A percentile compares a stretch with the other conserved stretches of the same genome.
These are phyloP conservation scores for Encarsia formosa DNA, from an alignment of 2,888 invertebrate genomes.

Conservation along the genomic window DNA sequence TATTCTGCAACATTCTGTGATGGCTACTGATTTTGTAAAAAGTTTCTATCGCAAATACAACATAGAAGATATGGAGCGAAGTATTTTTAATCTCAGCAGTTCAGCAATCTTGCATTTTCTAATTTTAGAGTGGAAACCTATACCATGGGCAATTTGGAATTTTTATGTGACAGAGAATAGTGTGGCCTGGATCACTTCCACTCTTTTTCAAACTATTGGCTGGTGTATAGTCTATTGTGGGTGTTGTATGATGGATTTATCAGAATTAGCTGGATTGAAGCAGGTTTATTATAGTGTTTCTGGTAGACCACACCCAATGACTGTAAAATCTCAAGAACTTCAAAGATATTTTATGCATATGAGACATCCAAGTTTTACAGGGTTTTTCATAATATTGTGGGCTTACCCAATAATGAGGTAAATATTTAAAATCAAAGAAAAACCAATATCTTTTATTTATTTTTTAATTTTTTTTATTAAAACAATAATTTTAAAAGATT, in stretches of 20 bases:
- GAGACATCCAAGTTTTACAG: conserved; percentile 62
- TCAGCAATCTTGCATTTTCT: conserved; percentile 52
- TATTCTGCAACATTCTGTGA: conserved; percentile 58
- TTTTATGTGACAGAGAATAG: conserved; percentile 52
- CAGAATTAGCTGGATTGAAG: conserved; percentile 60
- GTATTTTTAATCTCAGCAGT: conserved; percentile 40
- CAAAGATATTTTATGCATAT: conserved; percentile 57
- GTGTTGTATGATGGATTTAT: conserved; percentile 60
- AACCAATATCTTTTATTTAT: conserved; percentile 10
- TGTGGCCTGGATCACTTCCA: conserved; percentile 53
- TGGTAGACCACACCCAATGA: conserved; percentile 53
- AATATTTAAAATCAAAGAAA: conserved; percentile 22
- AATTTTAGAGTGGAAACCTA: conserved; percentile 54
- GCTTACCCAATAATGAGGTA: conserved; percentile 60
- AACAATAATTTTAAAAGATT: background rate
- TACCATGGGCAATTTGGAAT: conserved; percentile 56
- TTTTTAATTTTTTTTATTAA: conserved; percentile 3
- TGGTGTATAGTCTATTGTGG: conserved; percentile 62
- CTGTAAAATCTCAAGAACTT: conserved; percentile 56
- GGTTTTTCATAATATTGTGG: conserved; percentile 59
- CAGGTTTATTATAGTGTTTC: conserved; percentile 60
- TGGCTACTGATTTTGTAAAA: conserved; percentile 54
- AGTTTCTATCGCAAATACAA: conserved; percentile 48
- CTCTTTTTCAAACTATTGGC: conserved; percentile 53
- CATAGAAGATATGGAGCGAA: conserved; percentile 46